Base-by-base conservation (phyloP, 92 coral and sea anemone species). In the Heteractis magnifica region DNA sequence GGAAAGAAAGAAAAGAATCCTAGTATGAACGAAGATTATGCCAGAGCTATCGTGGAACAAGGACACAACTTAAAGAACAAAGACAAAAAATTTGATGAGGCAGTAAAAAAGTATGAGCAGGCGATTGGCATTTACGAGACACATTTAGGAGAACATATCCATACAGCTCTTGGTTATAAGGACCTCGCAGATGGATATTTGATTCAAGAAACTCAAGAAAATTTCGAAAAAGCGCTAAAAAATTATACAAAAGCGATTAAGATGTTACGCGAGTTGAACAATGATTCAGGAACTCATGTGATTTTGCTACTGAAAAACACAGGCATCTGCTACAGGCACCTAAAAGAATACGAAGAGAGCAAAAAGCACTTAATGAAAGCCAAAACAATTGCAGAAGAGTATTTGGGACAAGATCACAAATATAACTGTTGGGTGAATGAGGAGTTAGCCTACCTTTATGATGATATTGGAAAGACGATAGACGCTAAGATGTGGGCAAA, bases 231-330 rank as follows among this genome's bases (percentile, higher is more conserved):
- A 68, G 73, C 73, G 1, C 16, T 23, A 26, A 5, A 21, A 14
- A 20, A 68, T 13, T 68, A 68, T 68, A 23, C 19, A 0, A 23
- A 68, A 48, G 73, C 73, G 26, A 20, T 68, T 21, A 26, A 68
- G 10, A 68, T 68, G 73, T 12, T 68, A 26, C 4, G 5, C 5
- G 9, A 21, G 0, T 26, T 68, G 50, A 68, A 68, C 1, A 8
- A 48, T 26, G 73, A 68, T 26, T 68, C 73, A 68, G 73, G 23
- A 68, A 68, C 73, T 26, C 73, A 68, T 26, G 18, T 26, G 73
- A 68, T 68, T 11, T 26, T 68, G 49, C 73, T 68, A 6, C 19
- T 68, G 49, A 21, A 21, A 26, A 21, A 68, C 73, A 21, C 16
- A 8, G 73, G 73, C 16, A 68, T 9, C 15, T 64, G 71, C 50